Evolutionary conservation across 1,140 invertebrate genomes (phyloP).

Genomic region (Lepidurus couesii): DNA sequence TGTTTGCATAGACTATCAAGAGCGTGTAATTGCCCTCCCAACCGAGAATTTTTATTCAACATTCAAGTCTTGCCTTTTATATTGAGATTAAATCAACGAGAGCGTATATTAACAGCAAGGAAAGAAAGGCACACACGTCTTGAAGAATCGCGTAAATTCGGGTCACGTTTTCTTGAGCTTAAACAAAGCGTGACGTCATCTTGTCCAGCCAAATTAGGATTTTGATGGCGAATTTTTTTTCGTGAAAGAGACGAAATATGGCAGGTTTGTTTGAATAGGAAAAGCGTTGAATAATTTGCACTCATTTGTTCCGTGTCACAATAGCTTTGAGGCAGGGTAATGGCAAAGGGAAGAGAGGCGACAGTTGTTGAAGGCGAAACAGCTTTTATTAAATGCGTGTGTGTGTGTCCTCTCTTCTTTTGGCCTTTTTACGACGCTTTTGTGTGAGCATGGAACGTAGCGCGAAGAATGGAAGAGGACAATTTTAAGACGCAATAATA

Average conservation of each 20-base stretch:
- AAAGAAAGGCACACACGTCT: neutral
- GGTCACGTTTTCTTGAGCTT: neutral
- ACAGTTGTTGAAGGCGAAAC: neutral
- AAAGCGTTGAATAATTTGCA: neutral
- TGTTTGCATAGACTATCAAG: too few relatives aligned
- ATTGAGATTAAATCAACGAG: too few relatives aligned
- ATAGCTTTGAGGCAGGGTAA: neutral
- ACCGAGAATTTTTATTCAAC: too few relatives aligned
- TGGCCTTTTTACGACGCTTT: neutral
- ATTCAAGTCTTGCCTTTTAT: too few relatives aligned
- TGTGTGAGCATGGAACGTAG: constrained; percentile 12
- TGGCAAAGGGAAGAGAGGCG: neutral
- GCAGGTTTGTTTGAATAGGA: neutral
- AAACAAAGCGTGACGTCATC: neutral
- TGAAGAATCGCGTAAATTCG: neutral
- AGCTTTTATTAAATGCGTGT: neutral
- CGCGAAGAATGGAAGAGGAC: neutral
- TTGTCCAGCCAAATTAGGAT: neutral
- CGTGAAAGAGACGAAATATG: neutral
- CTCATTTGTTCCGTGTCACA: neutral
- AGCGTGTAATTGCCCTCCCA: too few relatives aligned
- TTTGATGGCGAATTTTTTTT: neutral
- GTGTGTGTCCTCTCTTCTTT: neutral
- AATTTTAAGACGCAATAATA: neutral
- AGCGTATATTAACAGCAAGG: neutral